These are phyloP conservation scores for Sycophila sp. DNA, from an alignment of 1,140 invertebrate species.

Conservation along the genomic window DNA sequence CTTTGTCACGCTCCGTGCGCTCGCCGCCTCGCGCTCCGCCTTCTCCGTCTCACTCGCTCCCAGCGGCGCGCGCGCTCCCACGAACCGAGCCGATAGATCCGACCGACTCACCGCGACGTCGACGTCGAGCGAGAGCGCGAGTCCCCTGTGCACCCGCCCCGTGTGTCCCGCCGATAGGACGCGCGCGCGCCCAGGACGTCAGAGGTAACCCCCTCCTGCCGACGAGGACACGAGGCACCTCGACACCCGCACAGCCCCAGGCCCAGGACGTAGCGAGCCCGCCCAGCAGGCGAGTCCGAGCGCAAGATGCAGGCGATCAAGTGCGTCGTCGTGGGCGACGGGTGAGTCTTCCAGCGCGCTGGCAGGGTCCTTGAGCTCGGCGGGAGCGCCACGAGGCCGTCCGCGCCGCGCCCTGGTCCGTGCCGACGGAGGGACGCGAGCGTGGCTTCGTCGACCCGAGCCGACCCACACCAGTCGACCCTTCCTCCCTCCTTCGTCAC, in stretches of 20 bases:
- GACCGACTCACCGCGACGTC: not conserved
- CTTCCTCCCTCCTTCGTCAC: not conserved
- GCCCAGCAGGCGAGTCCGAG: no score
- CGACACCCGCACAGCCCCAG: no score
- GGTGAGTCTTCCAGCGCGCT: conserved; percentile 71
- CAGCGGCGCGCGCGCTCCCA: not conserved
- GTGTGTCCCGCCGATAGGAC: no score
- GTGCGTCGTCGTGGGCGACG: conserved; percentile 94
- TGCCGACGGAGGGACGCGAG: not conserved
- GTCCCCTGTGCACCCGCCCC: no score
- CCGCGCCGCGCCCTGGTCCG: no score
- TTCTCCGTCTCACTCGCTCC: conserved; percentile 6
- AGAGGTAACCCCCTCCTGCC: no score
- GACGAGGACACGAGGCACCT: no score
- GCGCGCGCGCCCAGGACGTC: no score
- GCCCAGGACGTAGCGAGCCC: no score
- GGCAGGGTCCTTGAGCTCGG: not conserved
- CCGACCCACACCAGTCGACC: not conserved
- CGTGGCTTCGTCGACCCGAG: conserved; percentile 19
- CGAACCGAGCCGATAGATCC: not conserved
- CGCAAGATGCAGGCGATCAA: conserved; percentile 90
- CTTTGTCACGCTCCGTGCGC: conserved; percentile 12
- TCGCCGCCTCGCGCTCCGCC: not conserved
- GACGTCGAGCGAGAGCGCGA: not conserved
- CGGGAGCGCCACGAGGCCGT: not conserved